These are phyloP conservation scores for Glossophaga mutica DNA, from an alignment of 2,797 vertebrate species.

Conservation along the genomic window DNA sequence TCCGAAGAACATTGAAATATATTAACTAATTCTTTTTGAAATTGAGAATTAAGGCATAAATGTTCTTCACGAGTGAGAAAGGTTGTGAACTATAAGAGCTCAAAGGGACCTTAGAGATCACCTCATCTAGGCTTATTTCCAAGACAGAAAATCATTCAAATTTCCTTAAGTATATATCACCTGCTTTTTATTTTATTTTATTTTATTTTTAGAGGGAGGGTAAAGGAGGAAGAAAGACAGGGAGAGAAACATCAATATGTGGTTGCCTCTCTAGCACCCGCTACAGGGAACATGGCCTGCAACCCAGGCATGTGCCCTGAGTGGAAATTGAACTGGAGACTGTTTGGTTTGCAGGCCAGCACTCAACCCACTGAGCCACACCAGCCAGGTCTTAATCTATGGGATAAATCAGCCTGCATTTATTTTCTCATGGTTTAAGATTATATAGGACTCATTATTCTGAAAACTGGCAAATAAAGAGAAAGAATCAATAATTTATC, in stretches of 20 bases:
- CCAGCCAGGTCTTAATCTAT: not conserved
- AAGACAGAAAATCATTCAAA: constrained; percentile 37
- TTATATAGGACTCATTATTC: not conserved
- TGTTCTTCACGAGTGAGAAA: not conserved
- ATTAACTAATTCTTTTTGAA: constrained; percentile 8
- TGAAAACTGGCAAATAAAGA: not conserved
- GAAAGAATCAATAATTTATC: not conserved
- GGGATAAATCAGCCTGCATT: not conserved
- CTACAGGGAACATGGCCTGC: too few species aligned
- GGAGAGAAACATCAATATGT: too few species aligned
- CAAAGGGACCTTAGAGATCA: not conserved
- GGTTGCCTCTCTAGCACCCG: too few species aligned
- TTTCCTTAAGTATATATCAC: not conserved
- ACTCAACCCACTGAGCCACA: too few species aligned
- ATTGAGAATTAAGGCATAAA: not conserved
- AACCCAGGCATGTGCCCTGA: too few species aligned
- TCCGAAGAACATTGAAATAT: not conserved
- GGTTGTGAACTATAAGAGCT: not conserved
- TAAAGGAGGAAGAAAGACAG: too few species aligned
- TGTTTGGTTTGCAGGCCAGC: too few species aligned
- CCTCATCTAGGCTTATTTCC: not conserved
- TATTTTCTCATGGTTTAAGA: not conserved
- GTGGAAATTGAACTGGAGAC: too few species aligned
- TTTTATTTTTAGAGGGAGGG: too few species aligned
- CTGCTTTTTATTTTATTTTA: not conserved